A percentile compares a stretch with the other conserved stretches of the same genome.
Conservation (phyloP, 2,797 vertebrate genomes). For the Lateolabrax maculatus region DNA sequence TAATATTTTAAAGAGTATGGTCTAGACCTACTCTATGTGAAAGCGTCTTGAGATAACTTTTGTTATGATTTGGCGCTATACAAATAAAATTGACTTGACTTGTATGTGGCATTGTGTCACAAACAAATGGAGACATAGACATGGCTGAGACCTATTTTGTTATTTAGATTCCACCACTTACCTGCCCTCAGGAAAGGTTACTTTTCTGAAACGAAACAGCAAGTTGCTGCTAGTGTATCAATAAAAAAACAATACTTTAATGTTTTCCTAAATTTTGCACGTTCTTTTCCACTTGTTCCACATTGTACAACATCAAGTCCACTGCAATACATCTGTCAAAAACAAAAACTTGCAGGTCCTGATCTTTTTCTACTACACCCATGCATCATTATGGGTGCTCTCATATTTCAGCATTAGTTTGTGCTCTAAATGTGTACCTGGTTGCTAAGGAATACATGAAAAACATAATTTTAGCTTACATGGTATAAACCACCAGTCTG, state of each 20-base stretch:
- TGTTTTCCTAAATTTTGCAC: neutral
- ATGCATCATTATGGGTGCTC: neutral
- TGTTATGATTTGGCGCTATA: too few relatives aligned
- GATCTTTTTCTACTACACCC: neutral
- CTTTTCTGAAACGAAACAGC: neutral
- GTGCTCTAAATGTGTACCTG: slow-evolving; percentile 1
- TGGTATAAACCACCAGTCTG: slow-evolving; percentile 1
- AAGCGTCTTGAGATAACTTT: too few relatives aligned
- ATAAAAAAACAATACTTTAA: neutral
- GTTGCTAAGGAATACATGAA: slow-evolving; percentile 24
- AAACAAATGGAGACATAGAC: neutral
- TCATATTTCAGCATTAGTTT: neutral
- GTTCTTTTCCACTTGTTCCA: neutral
- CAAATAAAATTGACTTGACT: too few relatives aligned
- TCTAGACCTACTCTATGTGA: too few relatives aligned
- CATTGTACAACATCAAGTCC: neutral
- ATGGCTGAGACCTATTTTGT: neutral
- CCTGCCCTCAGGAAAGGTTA: neutral
- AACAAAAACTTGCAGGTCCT: neutral
- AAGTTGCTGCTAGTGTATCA: neutral
- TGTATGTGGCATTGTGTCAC: neutral
- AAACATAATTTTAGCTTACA: slow-evolving; percentile 6
- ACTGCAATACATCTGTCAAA: neutral
- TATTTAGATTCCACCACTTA: neutral
- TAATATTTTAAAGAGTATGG: too few relatives aligned